These are phyloP conservation scores for Manduca sexta DNA, from an alignment of 1,140 invertebrate species.

Conservation along the genomic window DNA sequence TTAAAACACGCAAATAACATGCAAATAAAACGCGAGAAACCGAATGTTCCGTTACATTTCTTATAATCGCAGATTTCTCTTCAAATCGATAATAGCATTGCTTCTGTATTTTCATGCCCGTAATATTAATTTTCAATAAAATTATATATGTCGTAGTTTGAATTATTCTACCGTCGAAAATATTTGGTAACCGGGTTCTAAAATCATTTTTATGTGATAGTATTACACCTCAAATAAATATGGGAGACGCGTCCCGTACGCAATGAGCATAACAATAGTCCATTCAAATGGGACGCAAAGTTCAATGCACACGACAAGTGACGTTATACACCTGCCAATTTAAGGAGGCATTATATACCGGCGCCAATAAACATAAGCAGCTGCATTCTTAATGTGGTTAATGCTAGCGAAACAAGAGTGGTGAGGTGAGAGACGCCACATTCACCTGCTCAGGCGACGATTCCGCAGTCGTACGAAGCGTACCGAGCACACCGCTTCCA, in stretches of 20 bases:
- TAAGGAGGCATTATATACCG: conserved; percentile 24
- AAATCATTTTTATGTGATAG: not conserved
- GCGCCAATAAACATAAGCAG: conserved; percentile 18
- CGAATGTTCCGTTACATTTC: no score
- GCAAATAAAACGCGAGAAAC: no score
- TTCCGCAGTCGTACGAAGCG: conserved; percentile 47
- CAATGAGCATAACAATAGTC: conserved; percentile 36
- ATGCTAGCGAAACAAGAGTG: conserved; percentile 48
- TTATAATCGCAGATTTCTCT: no score
- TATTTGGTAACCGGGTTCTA: not conserved
- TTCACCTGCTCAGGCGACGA: conserved; percentile 57
- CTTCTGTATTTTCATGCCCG: no score
- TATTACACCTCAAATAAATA: conserved; percentile 31
- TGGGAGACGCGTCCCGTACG: conserved; percentile 24
- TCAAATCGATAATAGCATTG: no score
- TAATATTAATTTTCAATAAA: no score
- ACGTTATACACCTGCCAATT: conserved; percentile 37
- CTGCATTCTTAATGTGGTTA: conserved; percentile 28
- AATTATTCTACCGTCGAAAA: no score
- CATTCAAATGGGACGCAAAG: conserved; percentile 52
- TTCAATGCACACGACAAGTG: conserved; percentile 48
- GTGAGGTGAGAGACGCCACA: conserved; percentile 47
- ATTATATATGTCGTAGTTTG: no score
- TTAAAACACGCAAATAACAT: no score
- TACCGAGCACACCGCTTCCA: conserved; percentile 34